Base-by-base conservation (phyloP, 2,113 vertebrate genomes). In the Litocranius walleri region DNA sequence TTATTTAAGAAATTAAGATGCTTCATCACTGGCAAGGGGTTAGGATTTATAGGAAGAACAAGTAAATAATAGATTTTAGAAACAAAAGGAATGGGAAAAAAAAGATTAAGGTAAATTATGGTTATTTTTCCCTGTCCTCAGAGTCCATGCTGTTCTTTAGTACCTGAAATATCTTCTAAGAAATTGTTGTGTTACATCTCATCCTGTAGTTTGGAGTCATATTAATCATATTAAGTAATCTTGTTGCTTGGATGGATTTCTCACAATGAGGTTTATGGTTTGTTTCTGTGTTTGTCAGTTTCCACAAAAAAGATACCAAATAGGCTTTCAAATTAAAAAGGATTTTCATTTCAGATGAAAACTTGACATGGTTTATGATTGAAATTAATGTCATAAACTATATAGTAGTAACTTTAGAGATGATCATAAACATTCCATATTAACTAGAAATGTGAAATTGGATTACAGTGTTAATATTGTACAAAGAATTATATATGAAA, bases 321-420 rank as follows among this genome's bases (percentile, higher is more conserved):
- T 83, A 19, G 74, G 52, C 27, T 92, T 59, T 88, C n/a, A 62
- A n/a, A 64, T 97, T 91, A 16, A 96, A 95, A 15, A 81, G 21
- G 30, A 7, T 93, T 97, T 97, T 88, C 57, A 94, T 96, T 96
- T 97, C 56, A 96, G 83, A 67, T 96, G 43, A 91, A 93, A 91
- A 61, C 57, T 95, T 96, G 57, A 81, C 16, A 16, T 84, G n/a
- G 10, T 21, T 90, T 85, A 81, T 83, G 12, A 74, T 30, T 82
- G 33, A 83, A 86, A 91, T 96, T 88, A 94, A 50, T 77, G 21
- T 89, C n/a, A 84, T 91, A 78, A 77, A 56, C 54, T 94, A 30
- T 78, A 64, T 59, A 15, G 17, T 77, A 62, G 36, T 82, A 86
- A 9, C n/a, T 43, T 97, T 92, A 81, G 33, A 93, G 54, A 64